phyloP scores from a whole-genome alignment of 2,113 vertebrate genomes.

The Nothobranchius furzeri region DNA sequence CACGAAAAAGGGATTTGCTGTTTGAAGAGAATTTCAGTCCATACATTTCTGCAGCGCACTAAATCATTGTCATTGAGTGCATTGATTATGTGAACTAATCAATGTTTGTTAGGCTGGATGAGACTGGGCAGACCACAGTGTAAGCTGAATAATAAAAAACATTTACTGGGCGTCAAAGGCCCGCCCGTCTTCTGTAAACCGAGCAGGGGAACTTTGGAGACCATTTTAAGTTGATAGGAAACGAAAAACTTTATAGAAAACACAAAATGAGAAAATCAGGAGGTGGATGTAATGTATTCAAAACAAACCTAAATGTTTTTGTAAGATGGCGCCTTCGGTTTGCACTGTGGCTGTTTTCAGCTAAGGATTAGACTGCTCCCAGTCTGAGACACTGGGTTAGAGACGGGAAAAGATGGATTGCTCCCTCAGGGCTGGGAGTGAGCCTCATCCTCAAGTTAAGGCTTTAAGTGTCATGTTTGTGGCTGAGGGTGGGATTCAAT shows the following conservation, averaged over 20 bases:
- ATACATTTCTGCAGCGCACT: slow-evolving; percentile 75
- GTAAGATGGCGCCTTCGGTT: too few species aligned
- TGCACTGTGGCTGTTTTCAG: too few species aligned
- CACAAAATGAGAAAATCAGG: too few species aligned
- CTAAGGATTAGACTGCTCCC: too few species aligned
- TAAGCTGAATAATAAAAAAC: slow-evolving; percentile 69
- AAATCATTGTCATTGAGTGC: slow-evolving; percentile 78
- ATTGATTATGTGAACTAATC: slow-evolving; percentile 76
- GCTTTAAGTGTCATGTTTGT: too few species aligned
- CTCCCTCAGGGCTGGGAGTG: too few species aligned
- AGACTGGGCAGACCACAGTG: slow-evolving; percentile 54
- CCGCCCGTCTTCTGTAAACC: slow-evolving; percentile 24
- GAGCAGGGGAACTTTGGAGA: slow-evolving; percentile 17
- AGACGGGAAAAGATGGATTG: too few species aligned
- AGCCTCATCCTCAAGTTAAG: too few species aligned
- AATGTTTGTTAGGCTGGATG: slow-evolving; percentile 68
- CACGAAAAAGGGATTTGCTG: slow-evolving; percentile 45
- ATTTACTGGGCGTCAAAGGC: slow-evolving; percentile 52
- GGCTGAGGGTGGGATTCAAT: too few species aligned
- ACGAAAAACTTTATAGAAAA: too few species aligned
- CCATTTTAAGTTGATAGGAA: slow-evolving; percentile 1
- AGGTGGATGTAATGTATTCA: too few species aligned
- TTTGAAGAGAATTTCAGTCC: slow-evolving; percentile 63
- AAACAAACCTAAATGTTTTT: not conserved
- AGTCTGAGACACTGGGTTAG: too few species aligned